Percentiles rank a stretch among this genome's conserved stretches.
Evolutionary conservation across 2,113 vertebrate species (phyloP).

Genomic region (Phalacrocorax brasilianus): DNA sequence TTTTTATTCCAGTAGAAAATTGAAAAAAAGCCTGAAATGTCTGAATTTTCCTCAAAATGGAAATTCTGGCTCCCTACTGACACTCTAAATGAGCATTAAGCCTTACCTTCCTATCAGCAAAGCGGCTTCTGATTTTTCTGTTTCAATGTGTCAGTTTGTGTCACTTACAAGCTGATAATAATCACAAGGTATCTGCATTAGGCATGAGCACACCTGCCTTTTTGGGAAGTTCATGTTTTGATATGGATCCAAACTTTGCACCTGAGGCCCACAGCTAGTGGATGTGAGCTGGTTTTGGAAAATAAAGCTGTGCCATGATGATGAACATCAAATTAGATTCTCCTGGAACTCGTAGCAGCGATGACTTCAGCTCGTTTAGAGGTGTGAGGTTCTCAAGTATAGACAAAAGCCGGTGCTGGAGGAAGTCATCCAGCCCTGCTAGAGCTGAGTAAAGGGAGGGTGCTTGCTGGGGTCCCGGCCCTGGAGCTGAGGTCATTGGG

Average conservation of each 20-base stretch:
- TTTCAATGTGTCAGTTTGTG: not conserved
- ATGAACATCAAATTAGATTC: not conserved
- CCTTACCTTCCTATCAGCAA: not conserved
- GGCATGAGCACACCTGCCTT: not conserved
- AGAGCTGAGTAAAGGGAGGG: not conserved
- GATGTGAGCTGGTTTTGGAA: not conserved
- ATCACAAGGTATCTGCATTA: not conserved
- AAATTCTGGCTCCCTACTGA: not conserved
- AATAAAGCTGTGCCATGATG: not conserved
- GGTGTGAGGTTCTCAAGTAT: not conserved
- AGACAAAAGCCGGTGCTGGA: not conserved
- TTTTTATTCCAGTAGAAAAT: not conserved
- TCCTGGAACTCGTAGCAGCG: not conserved
- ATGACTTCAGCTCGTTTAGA: not conserved
- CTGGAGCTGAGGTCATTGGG: not conserved
- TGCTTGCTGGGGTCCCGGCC: not conserved
- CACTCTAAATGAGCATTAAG: not conserved
- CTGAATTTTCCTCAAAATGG: not conserved
- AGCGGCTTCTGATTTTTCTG: not conserved
- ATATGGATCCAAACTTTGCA: not conserved
- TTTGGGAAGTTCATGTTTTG: not conserved
- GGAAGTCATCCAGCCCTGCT: not conserved
- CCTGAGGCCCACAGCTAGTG: not conserved
- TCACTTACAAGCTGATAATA: not conserved
- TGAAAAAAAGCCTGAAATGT: not conserved